Evolutionary conservation across 2,888 invertebrate species (phyloP), one percentile per base, ranked within the genome.

Genomic region (Cantharis nigra): DNA sequence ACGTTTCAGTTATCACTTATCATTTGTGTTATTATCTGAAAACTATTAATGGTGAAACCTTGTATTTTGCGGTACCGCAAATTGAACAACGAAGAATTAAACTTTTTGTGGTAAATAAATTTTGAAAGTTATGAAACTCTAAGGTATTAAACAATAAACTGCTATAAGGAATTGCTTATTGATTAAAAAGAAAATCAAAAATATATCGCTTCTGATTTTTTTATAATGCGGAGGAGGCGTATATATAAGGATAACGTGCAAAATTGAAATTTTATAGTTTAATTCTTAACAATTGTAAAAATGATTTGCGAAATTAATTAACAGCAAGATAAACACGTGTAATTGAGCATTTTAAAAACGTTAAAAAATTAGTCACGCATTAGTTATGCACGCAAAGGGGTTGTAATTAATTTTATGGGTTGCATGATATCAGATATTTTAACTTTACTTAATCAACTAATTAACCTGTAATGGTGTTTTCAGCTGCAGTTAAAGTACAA

Each of bases 401-500:
- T 16, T 18, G 63, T 63, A 23, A 26, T 33, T 70, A 18, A 18
- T 18, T 16, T 33, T 70, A 70, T 49, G 49, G 49, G 63, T 71
- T 23, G 71, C 63, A 28, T 71, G 63, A 63, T 14, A 16, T 23
- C 65, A 71, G 33, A 49, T 67, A 64, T 73, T 69, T 69, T 69
- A 62, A 49, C 65, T 67, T 18, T 18, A 67, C 20, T 16, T 49
- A 49, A 71, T 33, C 62, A 62, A 63, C 49, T 62, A 71, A 74
- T 77, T 74, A 74, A 72, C 71, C 28, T 33, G 63, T 62, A 75
- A 74, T 74, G 63, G 72, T 71, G 69, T 77, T 77, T 67, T 71
- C 71, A 74, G 73, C 70, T 74, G 69, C 71, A 64, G 75, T 74
- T 71, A 74, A 77, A 77, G 72, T 71, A 74, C 30, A 75, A 75